phyloP scores from a whole-genome alignment of 2,113 vertebrate genomes.

The Gallinago jamesoni region DNA sequence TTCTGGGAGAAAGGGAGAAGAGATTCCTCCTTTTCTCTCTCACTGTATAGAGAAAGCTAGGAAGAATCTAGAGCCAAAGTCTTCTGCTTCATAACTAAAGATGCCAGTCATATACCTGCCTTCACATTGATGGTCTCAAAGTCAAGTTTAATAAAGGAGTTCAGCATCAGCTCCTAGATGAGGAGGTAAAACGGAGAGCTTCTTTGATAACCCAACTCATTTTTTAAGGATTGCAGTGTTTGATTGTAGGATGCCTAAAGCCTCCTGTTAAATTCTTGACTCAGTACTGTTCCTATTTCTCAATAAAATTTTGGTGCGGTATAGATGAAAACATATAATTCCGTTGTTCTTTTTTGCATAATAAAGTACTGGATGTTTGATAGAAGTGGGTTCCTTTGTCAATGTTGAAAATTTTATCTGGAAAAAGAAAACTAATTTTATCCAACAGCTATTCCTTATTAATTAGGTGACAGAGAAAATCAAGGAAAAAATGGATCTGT shows the following conservation, averaged over 20 bases:
- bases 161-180: not conserved
- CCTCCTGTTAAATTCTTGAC: not conserved
- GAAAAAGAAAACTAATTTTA: not conserved
- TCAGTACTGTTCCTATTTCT: not conserved
- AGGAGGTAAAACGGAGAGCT: not conserved
- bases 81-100: not conserved
- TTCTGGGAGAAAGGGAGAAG: not conserved
- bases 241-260: not conserved
- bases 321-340: not conserved
- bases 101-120: not conserved
- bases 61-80: not conserved
- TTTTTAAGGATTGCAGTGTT: not conserved
- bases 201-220: not conserved
- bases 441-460: not conserved
- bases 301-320: not conserved
- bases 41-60: not conserved
- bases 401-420: not conserved
- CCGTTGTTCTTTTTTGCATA: not conserved
- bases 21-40: not conserved
- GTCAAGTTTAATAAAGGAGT: not conserved
- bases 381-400: not conserved
- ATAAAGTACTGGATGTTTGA: not conserved
- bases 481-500: not conserved
- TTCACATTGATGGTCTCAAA: not conserved
- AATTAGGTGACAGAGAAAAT: not conserved